phyloP scores from a whole-genome alignment of 1,140 invertebrate genomes.

The Drosophila truncata region DNA sequence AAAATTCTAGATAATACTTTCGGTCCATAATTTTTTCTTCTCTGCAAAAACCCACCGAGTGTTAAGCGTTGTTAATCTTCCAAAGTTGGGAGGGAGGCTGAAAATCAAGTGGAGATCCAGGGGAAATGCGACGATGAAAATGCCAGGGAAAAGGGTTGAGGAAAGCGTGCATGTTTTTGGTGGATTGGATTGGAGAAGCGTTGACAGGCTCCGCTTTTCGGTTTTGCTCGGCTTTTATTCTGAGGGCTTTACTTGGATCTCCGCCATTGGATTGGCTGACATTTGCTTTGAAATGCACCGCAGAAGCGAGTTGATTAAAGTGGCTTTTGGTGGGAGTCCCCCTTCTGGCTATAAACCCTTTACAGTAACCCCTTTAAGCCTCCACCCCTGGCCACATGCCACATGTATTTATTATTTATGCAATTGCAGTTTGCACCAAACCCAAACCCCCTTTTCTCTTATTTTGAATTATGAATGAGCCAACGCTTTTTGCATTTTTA shows the following conservation, averaged over 20 bases:
- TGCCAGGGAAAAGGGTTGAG: not conserved
- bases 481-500: conserved; percentile 69
- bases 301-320: conserved; percentile 72
- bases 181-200: conserved; percentile 36
- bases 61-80: conserved; percentile 49
- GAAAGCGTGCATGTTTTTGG: conserved; percentile 12
- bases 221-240: conserved; percentile 26
- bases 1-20: no score
- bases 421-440: conserved; percentile 36
- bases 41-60: conserved; percentile 19
- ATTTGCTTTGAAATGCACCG: conserved; percentile 75
- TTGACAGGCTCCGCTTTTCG: conserved; percentile 43
- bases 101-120: not conserved
- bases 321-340: conserved; percentile 56
- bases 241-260: conserved; percentile 53
- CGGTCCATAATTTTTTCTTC: not conserved
- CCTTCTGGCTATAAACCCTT: not conserved
- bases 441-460: conserved; percentile 15
- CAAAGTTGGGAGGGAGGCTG: conserved; percentile 8
- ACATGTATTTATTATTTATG: conserved; percentile 43
- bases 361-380: not conserved
- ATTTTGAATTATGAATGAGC: conserved; percentile 56
- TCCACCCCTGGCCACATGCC: not conserved
- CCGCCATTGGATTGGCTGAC: conserved; percentile 42
- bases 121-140: conserved; percentile 3